Evolutionary conservation across 1,140 invertebrate species (phyloP).

Genomic region (Penaeus japonicus): DNA sequence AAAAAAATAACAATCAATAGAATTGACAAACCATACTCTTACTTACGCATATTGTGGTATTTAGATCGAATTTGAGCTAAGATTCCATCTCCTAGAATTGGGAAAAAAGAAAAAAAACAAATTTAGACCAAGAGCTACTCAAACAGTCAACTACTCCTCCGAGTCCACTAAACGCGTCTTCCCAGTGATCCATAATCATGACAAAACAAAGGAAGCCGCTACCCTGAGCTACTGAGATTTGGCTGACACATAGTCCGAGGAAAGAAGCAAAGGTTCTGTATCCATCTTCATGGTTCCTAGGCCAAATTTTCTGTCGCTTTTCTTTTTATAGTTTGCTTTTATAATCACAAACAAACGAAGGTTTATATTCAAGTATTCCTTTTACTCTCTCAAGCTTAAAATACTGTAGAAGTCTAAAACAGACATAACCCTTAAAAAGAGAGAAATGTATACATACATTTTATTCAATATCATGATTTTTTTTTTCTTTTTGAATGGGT

Average conservation of each 20-base stretch:
- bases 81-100: conserved; percentile 54
- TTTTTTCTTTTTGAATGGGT: background rate
- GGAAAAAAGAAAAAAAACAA: conserved; percentile 72
- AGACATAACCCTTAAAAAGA: too few species aligned
- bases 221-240: conserved; percentile 25
- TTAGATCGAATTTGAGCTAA: conserved; percentile 57
- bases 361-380: background rate
- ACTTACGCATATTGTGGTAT: conserved; percentile 57
- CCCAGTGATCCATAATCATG: too few species aligned
- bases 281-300: conserved; percentile 40
- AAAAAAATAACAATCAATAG: conserved; percentile 25
- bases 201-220: conserved; percentile 31
- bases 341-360: background rate
- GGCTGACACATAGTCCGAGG: conserved; percentile 62
- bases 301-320: conserved; percentile 7
- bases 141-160: background rate
- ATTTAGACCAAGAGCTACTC: conserved; percentile 44
- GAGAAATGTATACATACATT: background rate
- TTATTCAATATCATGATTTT: background rate
- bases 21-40: conserved; percentile 45
- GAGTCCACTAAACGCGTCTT: too few species aligned
- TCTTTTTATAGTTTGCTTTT: background rate
- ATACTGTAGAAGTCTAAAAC: too few species aligned
- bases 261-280: conserved; percentile 69
- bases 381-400: background rate